Conservation (phyloP, 2,888 invertebrate species). For the Xestia ashworthii region DNA sequence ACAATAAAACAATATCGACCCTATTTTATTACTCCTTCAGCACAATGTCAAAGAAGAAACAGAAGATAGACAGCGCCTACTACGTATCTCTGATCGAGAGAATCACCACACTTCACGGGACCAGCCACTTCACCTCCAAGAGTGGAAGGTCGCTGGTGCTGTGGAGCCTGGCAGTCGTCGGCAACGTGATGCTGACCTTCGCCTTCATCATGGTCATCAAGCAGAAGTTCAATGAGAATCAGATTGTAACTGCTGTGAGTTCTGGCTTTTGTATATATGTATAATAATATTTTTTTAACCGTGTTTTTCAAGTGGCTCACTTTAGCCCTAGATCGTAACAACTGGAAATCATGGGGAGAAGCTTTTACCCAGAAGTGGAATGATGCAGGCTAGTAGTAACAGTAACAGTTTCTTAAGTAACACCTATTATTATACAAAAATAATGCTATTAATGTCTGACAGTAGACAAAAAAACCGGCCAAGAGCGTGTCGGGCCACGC, state of each 20-base stretch:
- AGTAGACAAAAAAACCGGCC: neutral
- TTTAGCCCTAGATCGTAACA: too few relatives aligned
- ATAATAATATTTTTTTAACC: too few relatives aligned
- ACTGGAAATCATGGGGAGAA: too few relatives aligned
- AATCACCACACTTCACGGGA: conserved; percentile 80
- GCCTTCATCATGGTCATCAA: conserved; percentile 77
- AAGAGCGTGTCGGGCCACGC: too few relatives aligned
- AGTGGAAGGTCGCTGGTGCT: conserved; percentile 65
- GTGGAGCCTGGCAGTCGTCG: conserved; percentile 73
- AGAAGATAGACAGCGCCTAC: conserved; percentile 33
- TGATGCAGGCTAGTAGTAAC: too few relatives aligned
- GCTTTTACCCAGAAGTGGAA: too few relatives aligned
- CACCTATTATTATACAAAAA: neutral
- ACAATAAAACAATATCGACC: neutral
- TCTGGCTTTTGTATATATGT: neutral
- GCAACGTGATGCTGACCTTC: conserved; percentile 71
- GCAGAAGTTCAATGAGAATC: conserved; percentile 77
- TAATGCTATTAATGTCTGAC: neutral
- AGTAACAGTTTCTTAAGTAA: neutral
- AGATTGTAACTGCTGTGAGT: conserved; percentile 80
- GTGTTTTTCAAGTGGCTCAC: too few relatives aligned
- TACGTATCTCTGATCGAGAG: conserved; percentile 61
- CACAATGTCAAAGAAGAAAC: conserved; percentile 56
- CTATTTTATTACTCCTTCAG: conserved; percentile 1
- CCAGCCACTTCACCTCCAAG: conserved; percentile 69